Evolutionary conservation across 1,140 invertebrate species (phyloP), one percentile per base, ranked within the genome.

Genomic region (Drosophila pandora): DNA sequence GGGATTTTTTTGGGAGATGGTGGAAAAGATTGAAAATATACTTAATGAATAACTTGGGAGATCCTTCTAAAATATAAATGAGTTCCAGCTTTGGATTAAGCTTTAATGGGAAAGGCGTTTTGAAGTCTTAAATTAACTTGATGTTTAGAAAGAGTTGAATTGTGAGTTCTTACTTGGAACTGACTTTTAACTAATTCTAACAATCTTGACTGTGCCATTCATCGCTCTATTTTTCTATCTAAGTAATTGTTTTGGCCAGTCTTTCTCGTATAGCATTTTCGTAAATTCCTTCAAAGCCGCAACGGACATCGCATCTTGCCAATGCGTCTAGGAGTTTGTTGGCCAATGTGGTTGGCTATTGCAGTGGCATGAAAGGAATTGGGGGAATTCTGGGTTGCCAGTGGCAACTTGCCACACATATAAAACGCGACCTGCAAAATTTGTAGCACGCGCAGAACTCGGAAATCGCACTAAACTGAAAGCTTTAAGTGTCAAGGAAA

Each of bases 281-380:
- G 37, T 30, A 85, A 85, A 84, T 84, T 77, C 81, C 68, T 59
- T 80, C 68, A 81, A 73, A 76, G 73, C 63, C 50, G 57, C 39
- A 59, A 41, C 49, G 63, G 47, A 67, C 67, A 48, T 59, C 43
- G 60, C 47, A 39, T 52, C 25, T 74, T 49, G 32, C 58, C 72
- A 47, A 55, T 47, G 71, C 56, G 47, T 45, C 54, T 63, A 77
- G 53, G 37, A 61, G 22, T 34, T 45, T 65, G 55, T 12, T 69
- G 58, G 22, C 8, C n/a, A 17, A 28, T 58, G 17, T 34, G 32
- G 25, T 45, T 53, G 45, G 71, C 61, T 75, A 6, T 25, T 25
- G 25, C 25, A 25, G 64, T 79, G 79, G 71, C 72, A 72, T 48
- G 56, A 53, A 53, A 64, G 47, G 63, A 64, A 64, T 55, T 55